A percentile compares a stretch with the other conserved stretches of the same genome.
phyloP scores from a whole-genome alignment of 92 coral and sea anemone genomes.

The Epizoanthus fatuus region DNA sequence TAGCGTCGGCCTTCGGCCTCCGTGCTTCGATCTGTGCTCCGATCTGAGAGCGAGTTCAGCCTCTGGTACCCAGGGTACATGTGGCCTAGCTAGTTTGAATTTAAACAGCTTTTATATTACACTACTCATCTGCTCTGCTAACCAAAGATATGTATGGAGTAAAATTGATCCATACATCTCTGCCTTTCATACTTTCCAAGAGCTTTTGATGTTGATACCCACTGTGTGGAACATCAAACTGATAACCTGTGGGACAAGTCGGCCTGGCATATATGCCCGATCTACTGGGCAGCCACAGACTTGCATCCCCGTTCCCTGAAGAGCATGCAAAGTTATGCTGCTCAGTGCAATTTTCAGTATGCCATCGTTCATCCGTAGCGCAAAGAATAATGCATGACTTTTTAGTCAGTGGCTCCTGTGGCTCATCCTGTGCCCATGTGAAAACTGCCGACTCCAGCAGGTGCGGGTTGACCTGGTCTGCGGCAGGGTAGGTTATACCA shows the following conservation, averaged over 20 bases:
- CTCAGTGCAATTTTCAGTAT: constrained; percentile 65
- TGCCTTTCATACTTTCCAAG: constrained; percentile 37
- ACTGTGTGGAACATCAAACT: constrained; percentile 81
- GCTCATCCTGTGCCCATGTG: constrained; percentile 89
- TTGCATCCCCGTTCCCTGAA: constrained; percentile 1
- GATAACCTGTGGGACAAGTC: constrained; percentile 74
- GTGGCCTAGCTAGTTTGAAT: too few relatives aligned
- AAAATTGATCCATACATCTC: constrained; percentile 79
- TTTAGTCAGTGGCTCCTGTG: constrained; percentile 58
- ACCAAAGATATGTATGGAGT: constrained; percentile 65
- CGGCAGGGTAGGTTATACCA: constrained; percentile 82
- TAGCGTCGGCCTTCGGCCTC: too few relatives aligned
- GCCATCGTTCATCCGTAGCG: constrained; percentile 80
- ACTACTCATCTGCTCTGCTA: too few relatives aligned
- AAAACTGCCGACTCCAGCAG: constrained; percentile 83
- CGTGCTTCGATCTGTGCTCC: too few relatives aligned
- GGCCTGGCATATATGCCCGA: constrained; percentile 65
- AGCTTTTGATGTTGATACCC: constrained; percentile 74
- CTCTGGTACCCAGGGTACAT: too few relatives aligned
- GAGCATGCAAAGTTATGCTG: constrained; percentile 78
- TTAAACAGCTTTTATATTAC: too few relatives aligned
- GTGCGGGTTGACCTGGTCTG: constrained; percentile 89
- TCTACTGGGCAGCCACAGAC: constrained; percentile 52
- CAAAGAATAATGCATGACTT: constrained; percentile 66
- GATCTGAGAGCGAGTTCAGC: too few relatives aligned